A percentile compares a stretch with the other conserved stretches of the same genome.
Conservation (phyloP, 2,888 invertebrate species). For the Girardia tigrina region DNA sequence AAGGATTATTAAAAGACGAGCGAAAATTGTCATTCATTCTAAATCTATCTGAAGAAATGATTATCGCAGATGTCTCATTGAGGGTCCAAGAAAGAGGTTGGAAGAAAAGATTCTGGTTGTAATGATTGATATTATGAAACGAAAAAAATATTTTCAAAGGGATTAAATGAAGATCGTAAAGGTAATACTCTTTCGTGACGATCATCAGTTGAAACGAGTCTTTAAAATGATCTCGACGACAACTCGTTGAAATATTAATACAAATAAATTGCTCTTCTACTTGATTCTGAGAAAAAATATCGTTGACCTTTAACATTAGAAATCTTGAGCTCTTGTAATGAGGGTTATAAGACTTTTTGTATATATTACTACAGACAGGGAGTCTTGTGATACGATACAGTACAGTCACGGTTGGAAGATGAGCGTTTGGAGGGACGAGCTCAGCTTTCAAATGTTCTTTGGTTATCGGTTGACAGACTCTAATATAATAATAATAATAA, state of each 20-base stretch:
- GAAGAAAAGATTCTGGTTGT: background rate
- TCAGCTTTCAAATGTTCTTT: background rate
- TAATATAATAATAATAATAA: too few species aligned
- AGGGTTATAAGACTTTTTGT: background rate
- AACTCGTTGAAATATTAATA: background rate
- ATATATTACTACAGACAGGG: background rate
- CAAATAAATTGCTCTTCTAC: background rate
- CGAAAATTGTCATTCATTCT: background rate
- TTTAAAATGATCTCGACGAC: background rate
- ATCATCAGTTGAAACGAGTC: background rate
- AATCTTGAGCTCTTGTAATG: background rate
- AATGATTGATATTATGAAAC: background rate
- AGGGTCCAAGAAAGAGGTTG: background rate
- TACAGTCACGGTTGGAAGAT: background rate
- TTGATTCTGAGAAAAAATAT: background rate
- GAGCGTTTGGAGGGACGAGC: background rate
- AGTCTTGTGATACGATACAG: background rate
- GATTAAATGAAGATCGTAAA: background rate
- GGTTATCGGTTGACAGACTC: background rate
- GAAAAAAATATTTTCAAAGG: background rate
- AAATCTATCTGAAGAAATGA: background rate
- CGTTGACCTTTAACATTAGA: background rate
- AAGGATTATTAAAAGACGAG: background rate
- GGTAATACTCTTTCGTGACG: background rate
- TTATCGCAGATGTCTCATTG: background rate